Evolutionary conservation across 2,797 vertebrate species (phyloP).

Genomic region (Pseudochaenichthys georgianus): DNA sequence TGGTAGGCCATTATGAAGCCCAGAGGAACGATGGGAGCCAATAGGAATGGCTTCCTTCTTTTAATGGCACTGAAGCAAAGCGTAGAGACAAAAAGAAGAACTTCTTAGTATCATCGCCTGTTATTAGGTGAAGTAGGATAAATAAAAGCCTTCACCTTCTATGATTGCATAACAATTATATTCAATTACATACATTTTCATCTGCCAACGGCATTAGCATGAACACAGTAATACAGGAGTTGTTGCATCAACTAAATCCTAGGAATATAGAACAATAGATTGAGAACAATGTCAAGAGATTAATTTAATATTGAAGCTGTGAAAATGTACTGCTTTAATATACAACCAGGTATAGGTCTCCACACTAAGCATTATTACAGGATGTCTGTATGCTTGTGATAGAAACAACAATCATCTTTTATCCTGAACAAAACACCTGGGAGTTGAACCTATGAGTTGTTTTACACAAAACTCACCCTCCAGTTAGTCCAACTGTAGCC

Average conservation of each 20-base stretch:
- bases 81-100: background rate
- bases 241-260: background rate
- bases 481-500: conserved; percentile 82
- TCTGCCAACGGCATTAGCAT: background rate
- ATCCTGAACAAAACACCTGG: background rate
- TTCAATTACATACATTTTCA: background rate
- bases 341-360: background rate
- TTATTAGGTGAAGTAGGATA: background rate
- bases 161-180: background rate
- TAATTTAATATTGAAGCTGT: conserved; percentile 12
- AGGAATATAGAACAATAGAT: too few relatives aligned
- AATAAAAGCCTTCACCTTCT: background rate
- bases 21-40: conserved; percentile 88
- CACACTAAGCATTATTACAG: background rate
- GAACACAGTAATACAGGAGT: background rate
- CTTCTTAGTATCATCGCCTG: background rate
- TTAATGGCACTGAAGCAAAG: conserved; percentile 85
- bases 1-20: conserved; percentile 89
- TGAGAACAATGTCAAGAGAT: background rate
- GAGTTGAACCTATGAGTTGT: background rate
- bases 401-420: background rate
- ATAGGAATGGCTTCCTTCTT: conserved; percentile 82
- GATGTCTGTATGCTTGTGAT: background rate
- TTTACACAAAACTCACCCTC: conserved; percentile 76
- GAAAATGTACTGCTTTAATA: conserved; percentile 6